Percentiles rank a stretch among this genome's conserved stretches.
phyloP scores from a whole-genome alignment of 2,113 vertebrate species.

The Butorides virescens region DNA sequence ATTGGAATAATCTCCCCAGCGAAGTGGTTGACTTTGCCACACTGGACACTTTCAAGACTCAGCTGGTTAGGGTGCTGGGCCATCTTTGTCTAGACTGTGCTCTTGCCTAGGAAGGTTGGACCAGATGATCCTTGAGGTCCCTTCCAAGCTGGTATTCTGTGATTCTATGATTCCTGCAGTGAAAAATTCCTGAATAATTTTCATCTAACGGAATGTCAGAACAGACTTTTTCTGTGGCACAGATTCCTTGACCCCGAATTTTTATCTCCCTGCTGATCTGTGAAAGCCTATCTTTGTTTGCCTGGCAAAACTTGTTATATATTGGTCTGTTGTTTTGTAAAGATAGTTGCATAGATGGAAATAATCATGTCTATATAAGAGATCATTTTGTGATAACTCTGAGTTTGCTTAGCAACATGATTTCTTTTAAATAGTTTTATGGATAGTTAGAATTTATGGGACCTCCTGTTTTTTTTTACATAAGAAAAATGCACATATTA shows the following conservation, averaged over 20 bases:
- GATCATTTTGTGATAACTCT: neutral
- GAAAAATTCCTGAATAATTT: neutral
- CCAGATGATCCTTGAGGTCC: too few relatives aligned
- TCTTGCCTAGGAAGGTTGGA: too few relatives aligned
- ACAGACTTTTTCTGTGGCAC: neutral
- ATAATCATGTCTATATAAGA: neutral
- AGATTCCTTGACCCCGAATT: neutral
- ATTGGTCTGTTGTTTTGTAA: neutral
- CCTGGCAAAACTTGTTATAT: neutral
- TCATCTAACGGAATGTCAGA: neutral
- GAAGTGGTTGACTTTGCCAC: too few relatives aligned
- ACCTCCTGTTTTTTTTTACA: neutral
- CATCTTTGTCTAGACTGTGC: too few relatives aligned
- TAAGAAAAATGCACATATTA: neutral
- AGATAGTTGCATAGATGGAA: neutral
- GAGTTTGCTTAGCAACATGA: neutral
- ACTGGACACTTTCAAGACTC: too few relatives aligned
- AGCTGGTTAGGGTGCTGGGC: too few relatives aligned
- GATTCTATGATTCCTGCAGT: neutral
- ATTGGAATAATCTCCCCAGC: too few relatives aligned
- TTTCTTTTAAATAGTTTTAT: neutral
- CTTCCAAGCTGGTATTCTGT: too few relatives aligned
- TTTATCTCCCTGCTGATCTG: neutral
- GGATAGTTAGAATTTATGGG: neutral
- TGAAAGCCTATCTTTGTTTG: neutral